Conservation (phyloP, 2,113 vertebrate species). For the Tinamus guttatus region DNA sequence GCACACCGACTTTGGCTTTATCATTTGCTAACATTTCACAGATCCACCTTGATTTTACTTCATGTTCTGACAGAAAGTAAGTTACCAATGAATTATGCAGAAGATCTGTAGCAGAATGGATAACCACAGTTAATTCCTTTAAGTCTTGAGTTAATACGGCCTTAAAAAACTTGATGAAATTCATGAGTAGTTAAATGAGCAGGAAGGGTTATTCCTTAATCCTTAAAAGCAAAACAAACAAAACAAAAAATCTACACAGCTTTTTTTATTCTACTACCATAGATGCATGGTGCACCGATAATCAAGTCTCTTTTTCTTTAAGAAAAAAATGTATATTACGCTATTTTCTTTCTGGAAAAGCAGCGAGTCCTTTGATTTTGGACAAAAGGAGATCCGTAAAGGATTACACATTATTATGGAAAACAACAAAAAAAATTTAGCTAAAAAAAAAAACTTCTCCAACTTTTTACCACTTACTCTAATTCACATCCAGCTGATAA, state of each 20-base stretch:
- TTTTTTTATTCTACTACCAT: background rate
- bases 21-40: background rate
- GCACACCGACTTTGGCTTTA: background rate
- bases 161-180: background rate
- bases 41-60: background rate
- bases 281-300: background rate
- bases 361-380: background rate
- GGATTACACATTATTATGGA: background rate
- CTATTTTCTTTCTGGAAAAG: background rate
- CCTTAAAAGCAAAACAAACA: too few relatives aligned
- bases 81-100: background rate
- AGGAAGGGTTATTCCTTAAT: background rate
- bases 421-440: background rate
- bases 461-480: background rate
- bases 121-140: background rate
- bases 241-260: fast-evolving
- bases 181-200: background rate
- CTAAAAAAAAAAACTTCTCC: background rate
- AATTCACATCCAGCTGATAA: background rate
- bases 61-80: background rate
- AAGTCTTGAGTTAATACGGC: background rate
- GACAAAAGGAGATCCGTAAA: background rate
- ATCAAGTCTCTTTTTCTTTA: background rate
- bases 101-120: background rate
- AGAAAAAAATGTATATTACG: background rate